Percentiles rank a stretch among this genome's conserved stretches.
These are phyloP conservation scores for Psophia crepitans DNA, from an alignment of 2,113 vertebrate genomes.

Conservation along the genomic window DNA sequence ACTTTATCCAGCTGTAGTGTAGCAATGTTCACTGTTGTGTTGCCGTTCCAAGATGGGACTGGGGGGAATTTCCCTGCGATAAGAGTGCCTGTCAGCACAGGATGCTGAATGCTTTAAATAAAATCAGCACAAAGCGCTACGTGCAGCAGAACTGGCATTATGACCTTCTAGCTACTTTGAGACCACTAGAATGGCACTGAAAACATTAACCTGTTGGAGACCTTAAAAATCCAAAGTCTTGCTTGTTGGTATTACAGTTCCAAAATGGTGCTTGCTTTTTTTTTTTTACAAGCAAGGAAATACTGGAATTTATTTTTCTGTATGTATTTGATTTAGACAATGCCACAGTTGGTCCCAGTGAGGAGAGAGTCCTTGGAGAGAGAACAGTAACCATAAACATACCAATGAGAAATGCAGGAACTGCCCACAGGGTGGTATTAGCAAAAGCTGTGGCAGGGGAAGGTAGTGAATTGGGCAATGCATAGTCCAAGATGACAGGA, in stretches of 20 bases:
- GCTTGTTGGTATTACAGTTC: not conserved
- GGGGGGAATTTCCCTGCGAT: not conserved
- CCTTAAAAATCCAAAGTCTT: not conserved
- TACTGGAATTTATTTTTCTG: not conserved
- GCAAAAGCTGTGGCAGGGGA: not conserved
- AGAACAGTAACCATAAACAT: not conserved
- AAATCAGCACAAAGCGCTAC: not conserved
- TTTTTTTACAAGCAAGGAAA: not conserved
- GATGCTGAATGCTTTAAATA: not conserved
- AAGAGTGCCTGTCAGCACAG: not conserved
- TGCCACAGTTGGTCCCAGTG: not conserved
- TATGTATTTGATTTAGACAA: not conserved
- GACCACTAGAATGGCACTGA: not conserved
- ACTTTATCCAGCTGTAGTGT: not conserved
- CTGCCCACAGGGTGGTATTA: not conserved
- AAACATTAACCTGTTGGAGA: not conserved
- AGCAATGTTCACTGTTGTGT: not conserved
- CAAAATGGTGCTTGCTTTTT: not conserved
- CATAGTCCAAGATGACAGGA: not conserved
- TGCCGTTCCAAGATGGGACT: not conserved
- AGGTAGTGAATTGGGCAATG: not conserved
- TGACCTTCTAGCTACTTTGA: not conserved
- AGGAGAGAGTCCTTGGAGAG: not conserved
- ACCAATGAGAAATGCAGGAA: constrained; percentile 32
- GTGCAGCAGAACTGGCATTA: not conserved